Percentiles rank a stretch among this genome's conserved stretches.
Evolutionary conservation across 1,140 invertebrate species (phyloP).

Genomic region (Melanaphis sacchari): DNA sequence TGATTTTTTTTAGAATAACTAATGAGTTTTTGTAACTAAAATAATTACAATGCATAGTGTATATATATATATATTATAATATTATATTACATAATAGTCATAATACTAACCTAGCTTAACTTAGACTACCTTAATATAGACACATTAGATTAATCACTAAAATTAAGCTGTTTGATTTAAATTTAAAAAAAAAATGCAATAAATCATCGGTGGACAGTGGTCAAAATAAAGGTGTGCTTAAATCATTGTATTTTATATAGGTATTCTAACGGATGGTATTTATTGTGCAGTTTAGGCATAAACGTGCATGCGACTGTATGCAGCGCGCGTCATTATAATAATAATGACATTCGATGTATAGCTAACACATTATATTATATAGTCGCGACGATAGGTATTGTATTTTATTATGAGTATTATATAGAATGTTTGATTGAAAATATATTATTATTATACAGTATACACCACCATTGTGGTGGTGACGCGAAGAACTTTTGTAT

Average conservation of each 20-base stretch:
- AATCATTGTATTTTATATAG: background rate
- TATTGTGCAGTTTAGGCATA: background rate
- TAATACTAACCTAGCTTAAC: too few relatives aligned
- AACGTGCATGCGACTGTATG: background rate
- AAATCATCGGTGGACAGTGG: background rate
- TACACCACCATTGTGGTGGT: background rate
- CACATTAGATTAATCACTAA: background rate
- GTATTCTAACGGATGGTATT: background rate
- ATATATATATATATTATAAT: too few relatives aligned
- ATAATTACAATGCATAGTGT: background rate
- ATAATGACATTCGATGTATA: background rate
- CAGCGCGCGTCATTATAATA: background rate
- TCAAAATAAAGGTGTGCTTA: background rate
- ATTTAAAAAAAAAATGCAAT: background rate
- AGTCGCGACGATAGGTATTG: background rate
- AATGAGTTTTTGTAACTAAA: background rate
- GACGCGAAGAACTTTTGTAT: background rate
- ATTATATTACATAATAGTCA: too few relatives aligned
- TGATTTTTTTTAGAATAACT: background rate
- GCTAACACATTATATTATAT: background rate
- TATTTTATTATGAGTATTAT: background rate
- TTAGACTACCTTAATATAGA: too few relatives aligned
- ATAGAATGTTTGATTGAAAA: background rate
- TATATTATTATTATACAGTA: background rate
- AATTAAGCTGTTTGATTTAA: background rate